phyloP scores from a whole-genome alignment of 2,888 invertebrate genomes.

The Drymonia ruficornis region DNA sequence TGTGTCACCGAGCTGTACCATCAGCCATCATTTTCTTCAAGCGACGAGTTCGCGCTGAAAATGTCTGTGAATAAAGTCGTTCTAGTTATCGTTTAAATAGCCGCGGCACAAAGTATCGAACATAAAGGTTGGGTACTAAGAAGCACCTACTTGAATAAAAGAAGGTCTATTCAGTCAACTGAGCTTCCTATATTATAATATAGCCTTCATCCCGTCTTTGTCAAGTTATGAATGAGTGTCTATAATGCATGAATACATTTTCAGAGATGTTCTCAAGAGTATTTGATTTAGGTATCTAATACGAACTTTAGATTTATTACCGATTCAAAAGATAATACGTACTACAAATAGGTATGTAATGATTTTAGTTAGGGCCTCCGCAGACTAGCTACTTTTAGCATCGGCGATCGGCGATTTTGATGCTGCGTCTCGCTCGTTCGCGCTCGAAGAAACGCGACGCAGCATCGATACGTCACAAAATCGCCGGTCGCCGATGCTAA shows the following conservation, averaged over 20 bases:
- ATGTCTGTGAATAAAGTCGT: constrained; percentile 37
- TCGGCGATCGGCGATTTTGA: too few relatives aligned
- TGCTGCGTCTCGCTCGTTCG: too few relatives aligned
- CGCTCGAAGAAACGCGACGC: too few relatives aligned
- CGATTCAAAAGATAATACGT: too few relatives aligned
- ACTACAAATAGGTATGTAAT: too few relatives aligned
- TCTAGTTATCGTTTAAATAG: constrained; percentile 46
- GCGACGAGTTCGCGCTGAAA: constrained; percentile 28
- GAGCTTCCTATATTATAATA: constrained; percentile 15
- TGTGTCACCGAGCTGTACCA: constrained; percentile 19
- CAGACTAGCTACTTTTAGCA: too few relatives aligned
- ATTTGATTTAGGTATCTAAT: neutral
- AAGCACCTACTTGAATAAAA: constrained; percentile 27
- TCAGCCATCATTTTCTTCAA: constrained; percentile 23
- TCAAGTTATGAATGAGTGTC: constrained; percentile 32
- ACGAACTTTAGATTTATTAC: neutral
- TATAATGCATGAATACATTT: constrained; percentile 31
- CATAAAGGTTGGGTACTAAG: constrained; percentile 21
- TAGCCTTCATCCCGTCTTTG: constrained; percentile 21
- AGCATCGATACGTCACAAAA: too few relatives aligned
- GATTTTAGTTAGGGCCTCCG: too few relatives aligned
- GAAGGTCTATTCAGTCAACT: constrained; percentile 22
- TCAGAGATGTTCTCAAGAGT: constrained; percentile 14
- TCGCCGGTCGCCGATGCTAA: too few relatives aligned
- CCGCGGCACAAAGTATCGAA: constrained; percentile 41